phyloP scores from a whole-genome alignment of 2,113 vertebrate genomes.

The Nothocercus julius region DNA sequence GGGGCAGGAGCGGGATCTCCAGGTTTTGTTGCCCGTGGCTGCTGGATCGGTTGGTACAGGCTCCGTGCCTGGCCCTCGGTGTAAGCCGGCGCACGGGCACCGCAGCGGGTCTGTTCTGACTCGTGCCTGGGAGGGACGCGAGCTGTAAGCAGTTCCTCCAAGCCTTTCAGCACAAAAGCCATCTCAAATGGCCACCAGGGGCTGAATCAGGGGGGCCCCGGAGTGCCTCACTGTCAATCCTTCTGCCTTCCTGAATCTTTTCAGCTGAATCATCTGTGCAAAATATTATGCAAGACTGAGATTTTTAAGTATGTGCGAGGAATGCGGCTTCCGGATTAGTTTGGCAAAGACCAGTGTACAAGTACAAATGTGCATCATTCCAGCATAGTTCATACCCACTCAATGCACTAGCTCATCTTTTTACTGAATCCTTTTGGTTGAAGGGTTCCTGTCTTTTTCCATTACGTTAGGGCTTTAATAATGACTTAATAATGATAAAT shows the following conservation, averaged over 20 bases:
- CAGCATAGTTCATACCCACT: background rate
- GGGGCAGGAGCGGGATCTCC: background rate
- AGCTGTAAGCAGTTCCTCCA: background rate
- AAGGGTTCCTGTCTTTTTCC: background rate
- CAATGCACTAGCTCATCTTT: fast-evolving
- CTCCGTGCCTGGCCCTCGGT: background rate
- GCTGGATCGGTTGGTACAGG: background rate
- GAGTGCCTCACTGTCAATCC: background rate
- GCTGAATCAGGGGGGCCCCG: background rate
- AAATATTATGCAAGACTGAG: background rate
- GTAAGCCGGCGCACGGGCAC: background rate
- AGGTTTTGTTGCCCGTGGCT: too few species aligned
- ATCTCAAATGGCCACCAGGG: background rate
- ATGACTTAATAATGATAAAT: too few species aligned
- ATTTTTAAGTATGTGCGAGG: background rate
- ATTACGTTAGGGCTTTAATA: background rate
- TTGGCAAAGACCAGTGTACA: background rate
- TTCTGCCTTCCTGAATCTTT: background rate
- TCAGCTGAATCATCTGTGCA: background rate
- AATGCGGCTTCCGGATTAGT: background rate
- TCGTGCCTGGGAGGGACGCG: background rate
- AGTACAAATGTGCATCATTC: background rate
- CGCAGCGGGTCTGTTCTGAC: background rate
- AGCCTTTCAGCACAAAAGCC: background rate
- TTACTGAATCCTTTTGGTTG: background rate